Conservation (phyloP, 2,888 invertebrate species). For the Mythimna pallens region DNA sequence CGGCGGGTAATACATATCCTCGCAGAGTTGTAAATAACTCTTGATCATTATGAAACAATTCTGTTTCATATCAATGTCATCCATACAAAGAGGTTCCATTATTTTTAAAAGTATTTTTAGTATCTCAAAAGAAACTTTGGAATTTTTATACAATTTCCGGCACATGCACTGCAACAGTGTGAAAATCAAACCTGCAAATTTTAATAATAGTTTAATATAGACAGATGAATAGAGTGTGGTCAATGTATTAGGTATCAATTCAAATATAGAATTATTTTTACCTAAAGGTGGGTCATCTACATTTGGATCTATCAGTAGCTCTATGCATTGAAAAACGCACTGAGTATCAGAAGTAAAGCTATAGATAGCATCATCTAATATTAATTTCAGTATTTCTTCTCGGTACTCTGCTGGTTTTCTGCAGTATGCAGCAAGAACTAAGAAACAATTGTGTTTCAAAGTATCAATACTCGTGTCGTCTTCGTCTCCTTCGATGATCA, state of each 20-base stretch:
- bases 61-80: slow-evolving; percentile 75
- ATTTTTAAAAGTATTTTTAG: slow-evolving; percentile 78
- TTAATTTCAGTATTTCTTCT: slow-evolving; percentile 79
- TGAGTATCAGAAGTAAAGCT: slow-evolving; percentile 77
- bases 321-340: slow-evolving; percentile 79
- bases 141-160: slow-evolving; percentile 80
- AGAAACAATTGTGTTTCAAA: slow-evolving; percentile 79
- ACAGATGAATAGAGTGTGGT: background rate
- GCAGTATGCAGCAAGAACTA: slow-evolving; percentile 82
- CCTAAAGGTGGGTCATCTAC: slow-evolving; percentile 79
- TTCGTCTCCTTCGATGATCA: slow-evolving; percentile 76
- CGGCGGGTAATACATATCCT: slow-evolving; percentile 82
- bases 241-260: background rate
- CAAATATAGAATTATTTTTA: slow-evolving; percentile 61
- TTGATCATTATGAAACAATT: slow-evolving; percentile 86
- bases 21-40: slow-evolving; percentile 81
- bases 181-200: slow-evolving; percentile 80
- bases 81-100: slow-evolving; percentile 78
- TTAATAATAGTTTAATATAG: slow-evolving; percentile 2
- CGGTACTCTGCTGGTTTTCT: slow-evolving; percentile 74
- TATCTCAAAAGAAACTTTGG: slow-evolving; percentile 77
- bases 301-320: slow-evolving; percentile 71
- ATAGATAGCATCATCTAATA: slow-evolving; percentile 80
- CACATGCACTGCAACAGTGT: slow-evolving; percentile 83
- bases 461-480: slow-evolving; percentile 74